These are phyloP conservation scores for Xerus inauris DNA, from an alignment of 2,113 vertebrate species.

Conservation along the genomic window DNA sequence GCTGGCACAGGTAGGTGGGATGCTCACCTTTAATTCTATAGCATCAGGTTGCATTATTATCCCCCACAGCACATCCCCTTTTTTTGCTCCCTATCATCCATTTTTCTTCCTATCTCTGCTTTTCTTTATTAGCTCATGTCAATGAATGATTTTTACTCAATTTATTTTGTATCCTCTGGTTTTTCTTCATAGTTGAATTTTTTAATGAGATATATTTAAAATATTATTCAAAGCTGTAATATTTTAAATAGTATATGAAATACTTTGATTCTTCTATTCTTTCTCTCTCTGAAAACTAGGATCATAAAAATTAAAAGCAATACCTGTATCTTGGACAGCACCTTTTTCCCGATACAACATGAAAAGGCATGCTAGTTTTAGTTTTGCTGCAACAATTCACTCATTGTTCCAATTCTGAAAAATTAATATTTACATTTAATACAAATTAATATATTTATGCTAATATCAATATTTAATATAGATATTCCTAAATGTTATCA, in stretches of 20 bases:
- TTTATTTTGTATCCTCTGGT: neutral
- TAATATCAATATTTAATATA: no score
- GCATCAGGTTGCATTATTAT: neutral
- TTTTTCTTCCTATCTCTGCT: neutral
- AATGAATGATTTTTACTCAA: neutral
- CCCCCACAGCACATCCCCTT: neutral
- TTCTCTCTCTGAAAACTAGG: neutral
- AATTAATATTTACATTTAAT: neutral
- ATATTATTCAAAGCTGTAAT: neutral
- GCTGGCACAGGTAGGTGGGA: neutral
- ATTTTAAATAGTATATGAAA: neutral
- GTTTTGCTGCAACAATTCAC: neutral
- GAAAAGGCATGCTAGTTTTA: neutral
- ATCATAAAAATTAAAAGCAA: neutral
- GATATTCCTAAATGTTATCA: neutral
- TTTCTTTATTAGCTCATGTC: neutral
- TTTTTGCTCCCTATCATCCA: neutral
- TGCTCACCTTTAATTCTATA: neutral
- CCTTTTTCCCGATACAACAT: neutral
- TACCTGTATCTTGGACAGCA: neutral
- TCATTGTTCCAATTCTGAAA: neutral
- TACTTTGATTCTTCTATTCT: neutral
- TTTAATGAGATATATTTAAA: neutral
- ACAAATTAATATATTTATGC: no score
- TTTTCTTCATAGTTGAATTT: neutral